phyloP scores from a whole-genome alignment of 1,140 invertebrate species.

The Neodiprion lecontei region DNA sequence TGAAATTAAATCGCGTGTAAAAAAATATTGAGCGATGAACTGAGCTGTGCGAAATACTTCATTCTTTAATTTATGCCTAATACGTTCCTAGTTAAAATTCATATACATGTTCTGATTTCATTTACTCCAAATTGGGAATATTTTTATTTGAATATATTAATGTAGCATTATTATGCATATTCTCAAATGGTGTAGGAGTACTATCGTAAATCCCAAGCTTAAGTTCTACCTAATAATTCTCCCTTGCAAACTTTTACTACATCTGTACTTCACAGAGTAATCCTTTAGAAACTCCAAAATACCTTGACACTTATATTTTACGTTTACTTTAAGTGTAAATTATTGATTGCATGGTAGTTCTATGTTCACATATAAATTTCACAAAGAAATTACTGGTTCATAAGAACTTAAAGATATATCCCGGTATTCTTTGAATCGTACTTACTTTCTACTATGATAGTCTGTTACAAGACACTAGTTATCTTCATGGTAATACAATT shows the following conservation, averaged over 20 bases:
- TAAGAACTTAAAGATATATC: background rate
- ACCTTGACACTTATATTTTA: background rate
- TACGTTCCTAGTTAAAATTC: no score
- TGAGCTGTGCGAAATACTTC: no score
- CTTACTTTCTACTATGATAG: background rate
- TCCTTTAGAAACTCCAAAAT: background rate
- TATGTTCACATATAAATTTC: background rate
- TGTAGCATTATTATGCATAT: no score
- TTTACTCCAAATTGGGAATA: no score
- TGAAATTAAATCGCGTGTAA: no score
- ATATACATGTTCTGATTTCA: no score
- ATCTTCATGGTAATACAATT: no score
- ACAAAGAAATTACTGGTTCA: background rate
- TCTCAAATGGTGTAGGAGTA: no score
- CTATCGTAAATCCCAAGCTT: slow-evolving; percentile 2
- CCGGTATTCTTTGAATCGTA: background rate
- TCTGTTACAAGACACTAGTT: no score
- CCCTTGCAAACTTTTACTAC: background rate
- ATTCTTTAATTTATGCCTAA: no score
- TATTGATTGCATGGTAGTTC: background rate
- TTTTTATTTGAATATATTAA: no score
- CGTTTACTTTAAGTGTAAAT: background rate
- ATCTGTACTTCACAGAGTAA: background rate
- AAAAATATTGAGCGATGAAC: no score
- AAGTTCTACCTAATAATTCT: background rate